Evolutionary conservation across 2,797 vertebrate species (phyloP).

Genomic region (Rhyacichthys aspro): DNA sequence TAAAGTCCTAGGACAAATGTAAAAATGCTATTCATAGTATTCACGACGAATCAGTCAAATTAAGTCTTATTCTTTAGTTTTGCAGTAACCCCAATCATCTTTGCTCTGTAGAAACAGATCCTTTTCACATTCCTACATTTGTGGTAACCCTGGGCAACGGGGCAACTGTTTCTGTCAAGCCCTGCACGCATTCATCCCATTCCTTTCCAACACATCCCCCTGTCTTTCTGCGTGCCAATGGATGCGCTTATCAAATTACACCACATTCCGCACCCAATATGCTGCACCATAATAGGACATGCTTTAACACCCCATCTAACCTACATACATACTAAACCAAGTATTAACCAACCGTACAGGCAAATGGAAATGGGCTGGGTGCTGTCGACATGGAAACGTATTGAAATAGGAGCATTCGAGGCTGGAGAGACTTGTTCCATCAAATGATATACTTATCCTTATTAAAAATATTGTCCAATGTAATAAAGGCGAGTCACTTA

Average conservation of each 20-base stretch:
- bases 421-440: constrained; percentile 3
- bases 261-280: constrained; percentile 54
- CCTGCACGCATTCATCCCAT: constrained; percentile 27
- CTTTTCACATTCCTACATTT: background rate
- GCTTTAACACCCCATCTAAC: constrained; percentile 23
- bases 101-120: no score
- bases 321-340: constrained; percentile 18
- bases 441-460: constrained; percentile 4
- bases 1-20: no score
- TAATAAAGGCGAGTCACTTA: constrained; percentile 4
- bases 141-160: constrained; percentile 48
- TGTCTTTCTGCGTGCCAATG: constrained; percentile 33
- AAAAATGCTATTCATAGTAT: no score
- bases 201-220: constrained; percentile 19
- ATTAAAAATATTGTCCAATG: background rate
- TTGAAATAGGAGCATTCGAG: background rate
- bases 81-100: no score
- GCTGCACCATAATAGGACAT: constrained; percentile 40
- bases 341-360: constrained; percentile 7
- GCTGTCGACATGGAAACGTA: constrained; percentile 3
- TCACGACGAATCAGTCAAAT: no score
- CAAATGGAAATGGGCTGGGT: constrained; percentile 13
- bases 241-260: constrained; percentile 63
- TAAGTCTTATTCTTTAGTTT: no score
- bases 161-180: constrained; percentile 21